Percentiles rank a stretch among this genome's conserved stretches.
Evolutionary conservation across 1,140 invertebrate species (phyloP).

Genomic region (Subanguina moxae): DNA sequence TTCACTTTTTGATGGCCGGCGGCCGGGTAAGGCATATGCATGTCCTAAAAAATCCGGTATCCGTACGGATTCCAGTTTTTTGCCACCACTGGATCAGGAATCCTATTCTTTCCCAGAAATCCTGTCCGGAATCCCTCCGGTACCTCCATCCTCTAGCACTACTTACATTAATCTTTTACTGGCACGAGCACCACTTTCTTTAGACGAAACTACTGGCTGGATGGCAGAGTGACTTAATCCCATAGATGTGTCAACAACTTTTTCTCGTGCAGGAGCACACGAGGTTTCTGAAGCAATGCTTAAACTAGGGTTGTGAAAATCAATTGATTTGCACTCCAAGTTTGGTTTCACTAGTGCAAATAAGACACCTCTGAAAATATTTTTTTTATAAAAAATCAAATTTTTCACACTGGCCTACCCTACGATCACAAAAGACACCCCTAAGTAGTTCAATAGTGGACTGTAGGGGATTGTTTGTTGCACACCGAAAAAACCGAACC

Average conservation of each 20-base stretch:
- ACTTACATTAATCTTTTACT: no score
- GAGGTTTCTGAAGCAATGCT: background rate
- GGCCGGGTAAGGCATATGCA: no score
- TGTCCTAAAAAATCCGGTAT: no score
- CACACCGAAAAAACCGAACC: constrained; percentile 61
- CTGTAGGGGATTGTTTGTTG: constrained; percentile 45
- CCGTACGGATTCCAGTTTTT: no score
- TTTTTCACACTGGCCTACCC: constrained; percentile 47
- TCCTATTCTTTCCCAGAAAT: no score
- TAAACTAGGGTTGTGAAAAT: background rate
- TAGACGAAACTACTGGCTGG: background rate
- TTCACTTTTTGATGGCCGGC: no score
- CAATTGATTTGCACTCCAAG: no score
- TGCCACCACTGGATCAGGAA: no score
- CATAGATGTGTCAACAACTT: no score
- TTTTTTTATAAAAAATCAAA: background rate
- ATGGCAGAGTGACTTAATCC: background rate
- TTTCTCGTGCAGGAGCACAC: background rate
- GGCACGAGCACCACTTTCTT: background rate
- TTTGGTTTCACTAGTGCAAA: constrained; percentile 15
- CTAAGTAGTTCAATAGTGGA: constrained; percentile 59
- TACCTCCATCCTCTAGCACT: no score
- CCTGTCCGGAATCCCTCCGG: no score
- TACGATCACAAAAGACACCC: constrained; percentile 56
- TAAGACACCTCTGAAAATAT: constrained; percentile 27